Evolutionary conservation across 1,140 invertebrate species (phyloP), one percentile per base, ranked within the genome.

Genomic region (Diabrotica undecimpunctata): DNA sequence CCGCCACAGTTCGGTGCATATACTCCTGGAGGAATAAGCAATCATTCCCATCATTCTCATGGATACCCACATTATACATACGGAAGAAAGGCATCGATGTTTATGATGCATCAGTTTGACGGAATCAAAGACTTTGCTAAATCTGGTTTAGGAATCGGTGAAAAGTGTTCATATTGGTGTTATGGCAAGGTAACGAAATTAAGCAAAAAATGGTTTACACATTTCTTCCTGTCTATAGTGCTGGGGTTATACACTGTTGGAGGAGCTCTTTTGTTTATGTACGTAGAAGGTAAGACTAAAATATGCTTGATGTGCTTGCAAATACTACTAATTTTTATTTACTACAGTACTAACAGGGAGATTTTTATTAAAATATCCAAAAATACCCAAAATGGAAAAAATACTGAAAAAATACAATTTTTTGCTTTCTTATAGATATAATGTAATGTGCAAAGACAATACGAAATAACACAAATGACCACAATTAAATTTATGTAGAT

Each of bases 121-220:
- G 88, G 88, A 4, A 86, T 93, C 70, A 89, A 88, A 70, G 88
- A 91, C 75, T 86, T 91, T 75, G 86, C 86, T 7, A 92, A 90
- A 73, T 88, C 88, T 7, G 90, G 91, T 14, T 79, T 94, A 64
- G 91, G 89, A 77, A 84, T 87, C 35, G 92, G 92, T 12, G 91
- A 94, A 78, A 93, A 92, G 75, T 85, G 85, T 65, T 89, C 88
- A 0, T 90, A 87, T 72, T 92, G 90, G 84, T 78, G 91, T 55
- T 91, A 92, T 73, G 87, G 88, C 66, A 93, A 90, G 80, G 79
- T 92, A 52, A 88, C 88, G 75, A 80, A 84, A 10, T 88, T 87
- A 83, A 94, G 91, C 0, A 88, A 86, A 71, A 86, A 86, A 66
- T 95, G 92, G 91, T 94, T 95, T 77, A 94, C 92, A 7, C 93